Evolutionary conservation across 2,888 invertebrate species (phyloP).

Genomic region (Thera britannica): DNA sequence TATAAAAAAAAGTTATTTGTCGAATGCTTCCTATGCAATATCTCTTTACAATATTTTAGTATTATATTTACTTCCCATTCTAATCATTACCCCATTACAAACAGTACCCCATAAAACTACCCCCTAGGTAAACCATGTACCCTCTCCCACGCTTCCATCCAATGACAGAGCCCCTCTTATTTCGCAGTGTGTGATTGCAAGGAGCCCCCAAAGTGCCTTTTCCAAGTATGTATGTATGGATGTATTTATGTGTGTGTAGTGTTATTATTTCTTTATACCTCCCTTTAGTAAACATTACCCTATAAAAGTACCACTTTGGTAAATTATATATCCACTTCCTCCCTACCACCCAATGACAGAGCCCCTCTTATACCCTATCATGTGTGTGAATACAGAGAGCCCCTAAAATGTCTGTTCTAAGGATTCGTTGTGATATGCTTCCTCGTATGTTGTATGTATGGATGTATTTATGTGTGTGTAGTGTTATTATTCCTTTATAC

Average conservation of each 20-base stretch:
- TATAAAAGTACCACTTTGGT: no score
- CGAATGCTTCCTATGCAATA: no score
- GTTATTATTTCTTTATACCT: not conserved
- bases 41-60: no score
- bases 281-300: no score
- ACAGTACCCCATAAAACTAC: not conserved
- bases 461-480: no score
- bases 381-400: no score
- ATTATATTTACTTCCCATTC: no score
- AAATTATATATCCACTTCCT: no score
- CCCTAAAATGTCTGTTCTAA: not conserved
- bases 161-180: not conserved
- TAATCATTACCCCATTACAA: not conserved
- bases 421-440: not conserved
- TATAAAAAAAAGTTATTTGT: no score
- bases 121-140: no score
- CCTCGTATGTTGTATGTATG: no score
- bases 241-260: no score
- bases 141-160: not conserved
- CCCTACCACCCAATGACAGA: not conserved
- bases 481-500: not conserved
- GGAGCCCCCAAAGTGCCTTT: not conserved
- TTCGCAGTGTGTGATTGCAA: not conserved
- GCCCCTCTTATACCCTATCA: not conserved
- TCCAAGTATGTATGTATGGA: not conserved